Evolutionary conservation across 2,797 vertebrate species (phyloP).

Genomic region (Sphaeramia orbicularis): DNA sequence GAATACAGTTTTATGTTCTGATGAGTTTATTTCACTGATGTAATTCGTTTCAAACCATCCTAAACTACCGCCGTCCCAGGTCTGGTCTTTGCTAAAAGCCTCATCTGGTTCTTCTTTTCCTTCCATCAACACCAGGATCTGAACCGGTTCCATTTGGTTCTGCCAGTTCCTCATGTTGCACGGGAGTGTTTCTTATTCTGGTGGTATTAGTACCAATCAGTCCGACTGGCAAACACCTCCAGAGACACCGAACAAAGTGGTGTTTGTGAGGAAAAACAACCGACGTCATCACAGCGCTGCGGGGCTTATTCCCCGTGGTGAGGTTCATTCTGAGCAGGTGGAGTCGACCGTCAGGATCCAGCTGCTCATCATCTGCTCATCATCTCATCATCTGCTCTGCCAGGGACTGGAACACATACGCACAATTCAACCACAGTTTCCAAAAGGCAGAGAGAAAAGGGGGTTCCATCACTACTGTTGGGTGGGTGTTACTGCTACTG

Average conservation of each 20-base stretch:
- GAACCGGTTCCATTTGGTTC: not conserved
- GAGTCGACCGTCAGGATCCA: no score
- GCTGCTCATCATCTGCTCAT: no score
- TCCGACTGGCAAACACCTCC: constrained; percentile 29
- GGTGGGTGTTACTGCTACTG: no score
- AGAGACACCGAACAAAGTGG: constrained; percentile 14
- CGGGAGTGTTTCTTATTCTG: constrained; percentile 38
- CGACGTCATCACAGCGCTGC: constrained; percentile 25
- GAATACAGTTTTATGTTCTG: no score
- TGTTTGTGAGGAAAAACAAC: constrained; percentile 30
- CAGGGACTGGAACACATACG: no score
- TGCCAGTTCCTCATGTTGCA: constrained; percentile 22
- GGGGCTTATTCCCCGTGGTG: constrained; percentile 12
- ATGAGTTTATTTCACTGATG: no score
- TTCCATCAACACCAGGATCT: constrained; percentile 22
- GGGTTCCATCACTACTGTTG: no score
- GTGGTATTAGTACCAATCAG: constrained; percentile 28
- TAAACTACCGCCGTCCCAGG: not conserved
- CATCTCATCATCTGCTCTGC: no score
- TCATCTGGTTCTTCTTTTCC: constrained; percentile 33
- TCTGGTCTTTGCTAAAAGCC: constrained; percentile 7
- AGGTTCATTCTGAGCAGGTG: not conserved
- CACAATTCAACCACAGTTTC: no score
- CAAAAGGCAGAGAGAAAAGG: no score
- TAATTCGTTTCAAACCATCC: no score